phyloP scores from a whole-genome alignment of 1,140 invertebrate genomes.

The Drosophila nebulosa region DNA sequence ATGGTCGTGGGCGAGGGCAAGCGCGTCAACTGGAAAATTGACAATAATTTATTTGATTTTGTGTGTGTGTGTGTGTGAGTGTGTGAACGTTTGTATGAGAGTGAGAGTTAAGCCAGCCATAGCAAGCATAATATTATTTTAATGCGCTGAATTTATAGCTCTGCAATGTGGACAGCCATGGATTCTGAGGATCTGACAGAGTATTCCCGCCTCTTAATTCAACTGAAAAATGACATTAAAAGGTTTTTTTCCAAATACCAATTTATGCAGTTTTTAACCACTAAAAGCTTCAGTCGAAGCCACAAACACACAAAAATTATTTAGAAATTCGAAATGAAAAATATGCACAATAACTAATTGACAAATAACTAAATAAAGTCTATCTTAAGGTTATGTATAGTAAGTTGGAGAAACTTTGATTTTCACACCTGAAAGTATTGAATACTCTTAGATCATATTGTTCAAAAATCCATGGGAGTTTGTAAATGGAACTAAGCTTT shows the following conservation, averaged over 20 bases:
- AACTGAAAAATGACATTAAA: background rate
- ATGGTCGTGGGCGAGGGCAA: constrained; percentile 21
- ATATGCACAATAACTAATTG: too few species aligned
- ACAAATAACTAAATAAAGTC: too few species aligned
- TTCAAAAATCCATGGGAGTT: constrained; percentile 2
- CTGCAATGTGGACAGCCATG: constrained; percentile 5
- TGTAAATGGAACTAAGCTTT: constrained; percentile 29
- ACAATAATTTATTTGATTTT: constrained; percentile 79
- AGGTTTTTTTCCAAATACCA: background rate
- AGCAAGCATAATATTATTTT: constrained; percentile 65
- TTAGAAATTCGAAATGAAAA: too few species aligned
- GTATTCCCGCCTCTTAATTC: background rate
- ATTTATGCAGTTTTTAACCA: too few species aligned
- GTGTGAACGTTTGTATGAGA: constrained; percentile 9
- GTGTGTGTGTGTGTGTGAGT: constrained; percentile 7
- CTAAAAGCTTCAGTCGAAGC: too few species aligned
- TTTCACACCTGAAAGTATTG: too few species aligned
- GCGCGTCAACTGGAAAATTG: constrained; percentile 68
- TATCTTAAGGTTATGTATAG: too few species aligned
- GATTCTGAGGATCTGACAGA: background rate
- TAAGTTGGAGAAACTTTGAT: too few species aligned
- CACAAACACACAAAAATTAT: too few species aligned
- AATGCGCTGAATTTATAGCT: constrained; percentile 64
- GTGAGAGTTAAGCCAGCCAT: constrained; percentile 27
- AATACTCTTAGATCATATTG: too few species aligned